Base-by-base conservation (phyloP, 2,797 vertebrate species). In the Platalea minor region DNA sequence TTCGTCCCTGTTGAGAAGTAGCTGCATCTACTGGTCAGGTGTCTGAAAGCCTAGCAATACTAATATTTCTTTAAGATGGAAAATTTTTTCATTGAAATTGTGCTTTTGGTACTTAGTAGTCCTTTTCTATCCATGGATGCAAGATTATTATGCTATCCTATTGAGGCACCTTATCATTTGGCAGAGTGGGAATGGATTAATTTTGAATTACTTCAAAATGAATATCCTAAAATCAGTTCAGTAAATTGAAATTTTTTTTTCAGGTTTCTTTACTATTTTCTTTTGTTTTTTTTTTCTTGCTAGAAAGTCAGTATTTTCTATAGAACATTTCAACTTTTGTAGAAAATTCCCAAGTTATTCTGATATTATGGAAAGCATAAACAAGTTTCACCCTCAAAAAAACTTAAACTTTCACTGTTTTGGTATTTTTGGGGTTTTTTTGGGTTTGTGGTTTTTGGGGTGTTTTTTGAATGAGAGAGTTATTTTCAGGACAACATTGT, bases 301-400 rank as follows among this genome's bases (percentile, higher is more conserved):
- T 79, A 0, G 0, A n/a, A 17, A 60, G 19, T 16, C 26, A 67
- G 11, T 0, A 2, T 67, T 84, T 78, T 82, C 31, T 29, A 74
- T 19, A 19, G 24, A 92, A 48, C 3, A 15, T 57, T 50, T 25
- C 23, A 61, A 10, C 13, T 77, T 29, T 29, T 28, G 3, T 37
- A 33, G 31, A 78, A 78, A 88, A 37, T 31, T 78, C 24, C 33
- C 43, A 72, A 75, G 8, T 50, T 54, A 54, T 51, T 88, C 45
- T 72, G 8, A 28, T 77, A 54, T 57, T 64, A 46, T 17, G 60
- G 8, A 88, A 75, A 70, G 6, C 17, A 60, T 28, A 45, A 77
- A 56, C 2, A 87, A 57, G 6, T 61, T 54, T 10, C 16, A 39
- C 13, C 13, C 8, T 61, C 15, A 60, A 48, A 83, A 63, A 85